These are phyloP conservation scores for Volucella bombylans DNA, from an alignment of 2,888 invertebrate species.

Conservation along the genomic window DNA sequence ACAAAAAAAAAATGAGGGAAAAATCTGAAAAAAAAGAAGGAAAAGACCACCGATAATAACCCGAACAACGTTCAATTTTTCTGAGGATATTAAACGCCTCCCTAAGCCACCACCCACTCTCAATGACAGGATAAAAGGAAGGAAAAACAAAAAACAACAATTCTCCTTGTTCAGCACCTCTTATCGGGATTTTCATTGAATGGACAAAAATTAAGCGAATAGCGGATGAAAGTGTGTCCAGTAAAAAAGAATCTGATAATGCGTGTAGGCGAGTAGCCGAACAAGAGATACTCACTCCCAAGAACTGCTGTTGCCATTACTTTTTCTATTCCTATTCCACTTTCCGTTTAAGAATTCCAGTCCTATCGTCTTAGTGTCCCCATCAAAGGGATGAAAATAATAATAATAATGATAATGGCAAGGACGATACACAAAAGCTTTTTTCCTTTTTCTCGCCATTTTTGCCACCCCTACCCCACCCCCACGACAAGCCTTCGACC, in stretches of 20 bases:
- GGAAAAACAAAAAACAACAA: slow-evolving; percentile 25
- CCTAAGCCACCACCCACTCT: slow-evolving; percentile 15
- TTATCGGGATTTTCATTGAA: slow-evolving; percentile 61
- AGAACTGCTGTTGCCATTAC: slow-evolving; percentile 10
- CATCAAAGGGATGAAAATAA: slow-evolving; percentile 65
- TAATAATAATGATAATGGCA: slow-evolving; percentile 67
- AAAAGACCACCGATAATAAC: slow-evolving; percentile 65
- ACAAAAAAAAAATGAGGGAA: slow-evolving; percentile 8
- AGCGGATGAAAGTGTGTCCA: slow-evolving; percentile 33
- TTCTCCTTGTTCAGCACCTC: slow-evolving; percentile 57
- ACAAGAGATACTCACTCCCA: slow-evolving; percentile 1
- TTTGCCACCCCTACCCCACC: background rate
- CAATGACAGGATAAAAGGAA: background rate
- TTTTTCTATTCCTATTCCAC: slow-evolving; percentile 5
- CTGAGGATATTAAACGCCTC: slow-evolving; percentile 48
- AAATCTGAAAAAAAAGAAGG: too few relatives aligned
- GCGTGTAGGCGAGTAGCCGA: background rate
- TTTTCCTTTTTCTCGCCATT: slow-evolving; percentile 15
- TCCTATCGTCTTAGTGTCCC: slow-evolving; percentile 32
- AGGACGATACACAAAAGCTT: slow-evolving; percentile 61
- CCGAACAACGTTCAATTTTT: slow-evolving; percentile 52
- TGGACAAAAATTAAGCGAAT: slow-evolving; percentile 62
- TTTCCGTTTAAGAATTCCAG: slow-evolving; percentile 34
- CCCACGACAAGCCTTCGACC: background rate
- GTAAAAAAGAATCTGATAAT: slow-evolving; percentile 48